phyloP scores from a whole-genome alignment of 2,113 vertebrate genomes.

The Antechinus stuartii region DNA sequence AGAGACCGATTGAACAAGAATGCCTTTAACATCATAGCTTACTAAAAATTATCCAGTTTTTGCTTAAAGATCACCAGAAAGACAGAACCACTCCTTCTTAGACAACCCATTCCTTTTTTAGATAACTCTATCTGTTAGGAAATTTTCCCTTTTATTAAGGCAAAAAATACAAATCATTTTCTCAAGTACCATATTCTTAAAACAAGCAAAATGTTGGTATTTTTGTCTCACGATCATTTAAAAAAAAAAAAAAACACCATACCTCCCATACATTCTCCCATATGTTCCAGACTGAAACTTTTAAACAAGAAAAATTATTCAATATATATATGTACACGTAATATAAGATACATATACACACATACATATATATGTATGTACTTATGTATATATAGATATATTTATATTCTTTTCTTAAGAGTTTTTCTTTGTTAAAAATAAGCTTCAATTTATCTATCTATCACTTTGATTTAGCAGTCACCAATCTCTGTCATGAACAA shows the following conservation, averaged over 20 bases:
- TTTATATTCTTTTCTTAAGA: too few species aligned
- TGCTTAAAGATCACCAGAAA: background rate
- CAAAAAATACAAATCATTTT: background rate
- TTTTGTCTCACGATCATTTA: background rate
- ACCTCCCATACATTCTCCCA: background rate
- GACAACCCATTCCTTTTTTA: background rate
- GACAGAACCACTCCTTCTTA: background rate
- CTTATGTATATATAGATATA: too few species aligned
- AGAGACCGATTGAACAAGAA: background rate
- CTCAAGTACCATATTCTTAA: background rate
- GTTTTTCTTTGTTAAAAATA: too few species aligned
- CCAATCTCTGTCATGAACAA: background rate
- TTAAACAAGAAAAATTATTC: background rate
- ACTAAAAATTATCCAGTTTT: background rate
- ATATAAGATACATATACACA: too few species aligned
- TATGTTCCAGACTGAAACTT: background rate
- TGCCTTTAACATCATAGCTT: background rate
- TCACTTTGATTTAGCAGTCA: background rate
- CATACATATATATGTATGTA: too few species aligned
- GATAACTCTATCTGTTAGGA: background rate
- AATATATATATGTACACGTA: background rate
- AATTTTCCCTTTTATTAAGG: background rate
- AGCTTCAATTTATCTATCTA: background rate
- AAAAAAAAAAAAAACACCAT: background rate
- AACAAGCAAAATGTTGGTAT: background rate